A percentile compares a stretch with the other conserved stretches of the same genome.
phyloP scores from a whole-genome alignment of 2,113 vertebrate genomes.

The Pseudopodoces humilis region DNA sequence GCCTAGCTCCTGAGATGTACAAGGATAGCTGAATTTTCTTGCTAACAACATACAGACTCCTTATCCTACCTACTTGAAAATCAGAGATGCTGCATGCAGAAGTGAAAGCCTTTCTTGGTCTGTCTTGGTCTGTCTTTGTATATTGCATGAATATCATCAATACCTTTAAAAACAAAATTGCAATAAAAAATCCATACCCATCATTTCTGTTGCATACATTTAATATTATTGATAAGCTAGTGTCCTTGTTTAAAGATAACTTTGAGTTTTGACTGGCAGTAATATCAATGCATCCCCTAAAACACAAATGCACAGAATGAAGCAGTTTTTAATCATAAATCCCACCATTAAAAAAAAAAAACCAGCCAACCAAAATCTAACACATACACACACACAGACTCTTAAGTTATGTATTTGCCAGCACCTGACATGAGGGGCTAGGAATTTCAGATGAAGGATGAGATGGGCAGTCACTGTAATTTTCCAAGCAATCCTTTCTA shows the following conservation, averaged over 20 bases:
- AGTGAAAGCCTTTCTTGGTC: not conserved
- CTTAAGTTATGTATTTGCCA: not conserved
- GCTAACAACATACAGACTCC: not conserved
- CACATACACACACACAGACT: not conserved
- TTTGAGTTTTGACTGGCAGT: not conserved
- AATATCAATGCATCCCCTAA: not conserved
- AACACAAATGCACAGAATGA: not conserved
- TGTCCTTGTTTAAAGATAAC: not conserved
- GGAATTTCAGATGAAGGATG: not conserved
- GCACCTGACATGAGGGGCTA: not conserved
- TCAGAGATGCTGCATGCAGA: not conserved
- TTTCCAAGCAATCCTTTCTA: not conserved
- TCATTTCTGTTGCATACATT: not conserved
- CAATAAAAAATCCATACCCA: not conserved
- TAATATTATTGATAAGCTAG: not conserved
- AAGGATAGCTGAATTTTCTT: not conserved
- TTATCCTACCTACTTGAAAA: not conserved
- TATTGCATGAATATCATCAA: not conserved
- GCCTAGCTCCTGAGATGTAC: not conserved
- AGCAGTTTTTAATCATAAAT: not conserved
- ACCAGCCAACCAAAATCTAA: not conserved
- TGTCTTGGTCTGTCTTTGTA: not conserved
- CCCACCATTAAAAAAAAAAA: not conserved
- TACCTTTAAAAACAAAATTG: not conserved
- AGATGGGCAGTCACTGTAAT: not conserved